A percentile compares a stretch with the other conserved stretches of the same genome.
Conservation (phyloP, 2,888 invertebrate species). For the Dusona sp. region DNA sequence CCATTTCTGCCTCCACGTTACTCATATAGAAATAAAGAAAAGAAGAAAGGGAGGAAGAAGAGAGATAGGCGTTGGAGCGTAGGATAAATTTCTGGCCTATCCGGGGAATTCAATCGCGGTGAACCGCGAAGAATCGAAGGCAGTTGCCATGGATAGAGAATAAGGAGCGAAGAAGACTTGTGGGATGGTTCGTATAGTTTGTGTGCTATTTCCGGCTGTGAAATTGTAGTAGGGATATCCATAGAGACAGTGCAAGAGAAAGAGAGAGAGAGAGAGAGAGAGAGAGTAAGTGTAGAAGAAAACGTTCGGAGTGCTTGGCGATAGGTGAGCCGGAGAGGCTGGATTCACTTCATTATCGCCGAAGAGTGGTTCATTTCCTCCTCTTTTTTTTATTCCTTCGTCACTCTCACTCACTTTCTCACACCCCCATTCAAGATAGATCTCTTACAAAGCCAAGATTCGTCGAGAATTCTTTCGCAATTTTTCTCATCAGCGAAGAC, state of each 20-base stretch:
- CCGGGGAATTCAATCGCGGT: slow-evolving; percentile 58
- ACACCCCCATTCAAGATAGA: slow-evolving; percentile 8
- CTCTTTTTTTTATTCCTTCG: slow-evolving; percentile 17
- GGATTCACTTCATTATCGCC: slow-evolving; percentile 65
- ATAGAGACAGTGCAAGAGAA: background rate
- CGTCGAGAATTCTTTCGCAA: slow-evolving; percentile 38
- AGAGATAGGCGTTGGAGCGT: slow-evolving; percentile 25
- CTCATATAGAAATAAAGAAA: background rate
- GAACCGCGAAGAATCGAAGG: slow-evolving; percentile 59
- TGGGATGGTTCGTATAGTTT: slow-evolving; percentile 26
- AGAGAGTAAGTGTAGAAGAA: slow-evolving; percentile 24
- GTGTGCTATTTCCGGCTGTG: slow-evolving; percentile 35
- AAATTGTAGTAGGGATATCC: slow-evolving; percentile 13
- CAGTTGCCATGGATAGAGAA: slow-evolving; percentile 44
- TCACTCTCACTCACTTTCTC: slow-evolving; percentile 39
- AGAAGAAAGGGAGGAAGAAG: background rate
- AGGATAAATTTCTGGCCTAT: slow-evolving; percentile 49
- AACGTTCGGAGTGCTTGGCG: slow-evolving; percentile 33
- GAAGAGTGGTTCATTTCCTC: slow-evolving; percentile 64
- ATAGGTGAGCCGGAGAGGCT: slow-evolving; percentile 23
- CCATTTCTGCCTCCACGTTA: background rate
- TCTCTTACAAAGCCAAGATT: slow-evolving; percentile 31
- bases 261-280: slow-evolving; percentile 3
- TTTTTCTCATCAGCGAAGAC: slow-evolving; percentile 42
- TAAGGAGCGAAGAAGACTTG: slow-evolving; percentile 35